phyloP scores from a whole-genome alignment of 2,113 vertebrate species.

The Cromileptes altivelis region DNA sequence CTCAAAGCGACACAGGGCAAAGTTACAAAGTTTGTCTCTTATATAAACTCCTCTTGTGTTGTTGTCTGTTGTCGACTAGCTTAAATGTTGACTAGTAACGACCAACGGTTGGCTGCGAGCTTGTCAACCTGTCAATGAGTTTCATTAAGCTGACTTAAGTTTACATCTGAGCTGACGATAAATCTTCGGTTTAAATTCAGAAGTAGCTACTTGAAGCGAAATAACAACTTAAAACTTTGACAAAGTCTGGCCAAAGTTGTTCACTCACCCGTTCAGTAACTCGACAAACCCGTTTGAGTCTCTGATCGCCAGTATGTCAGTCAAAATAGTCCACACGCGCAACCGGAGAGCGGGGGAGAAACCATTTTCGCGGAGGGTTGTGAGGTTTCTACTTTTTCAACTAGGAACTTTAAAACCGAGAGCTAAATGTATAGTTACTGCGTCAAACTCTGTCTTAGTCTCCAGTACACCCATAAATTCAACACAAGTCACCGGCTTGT shows the following conservation, averaged over 20 bases:
- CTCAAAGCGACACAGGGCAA: not conserved
- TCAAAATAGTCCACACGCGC: not conserved
- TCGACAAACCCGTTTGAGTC: not conserved
- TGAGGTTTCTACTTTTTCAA: not conserved
- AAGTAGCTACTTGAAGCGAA: not conserved
- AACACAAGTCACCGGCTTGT: fast-evolving
- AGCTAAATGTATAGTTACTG: fast-evolving
- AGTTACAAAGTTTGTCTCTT: fast-evolving
- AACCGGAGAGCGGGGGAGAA: not conserved
- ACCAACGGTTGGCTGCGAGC: not conserved
- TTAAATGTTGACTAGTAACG: not conserved
- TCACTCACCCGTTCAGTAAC: constrained; percentile 23
- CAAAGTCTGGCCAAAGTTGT: not conserved
- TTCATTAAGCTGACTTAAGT: not conserved
- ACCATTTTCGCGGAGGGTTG: constrained; percentile 36
- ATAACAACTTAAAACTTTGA: not conserved
- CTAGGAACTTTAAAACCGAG: not conserved
- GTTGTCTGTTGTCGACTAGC: not conserved
- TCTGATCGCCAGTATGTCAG: not conserved
- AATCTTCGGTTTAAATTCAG: fast-evolving
- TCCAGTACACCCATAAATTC: fast-evolving
- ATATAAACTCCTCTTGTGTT: not conserved
- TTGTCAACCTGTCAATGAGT: constrained; percentile 8
- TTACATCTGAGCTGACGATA: not conserved
- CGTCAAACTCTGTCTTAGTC: fast-evolving